Base-by-base conservation (phyloP, 2,888 invertebrate genomes). In the Drosophila nr. perissopoda region DNA sequence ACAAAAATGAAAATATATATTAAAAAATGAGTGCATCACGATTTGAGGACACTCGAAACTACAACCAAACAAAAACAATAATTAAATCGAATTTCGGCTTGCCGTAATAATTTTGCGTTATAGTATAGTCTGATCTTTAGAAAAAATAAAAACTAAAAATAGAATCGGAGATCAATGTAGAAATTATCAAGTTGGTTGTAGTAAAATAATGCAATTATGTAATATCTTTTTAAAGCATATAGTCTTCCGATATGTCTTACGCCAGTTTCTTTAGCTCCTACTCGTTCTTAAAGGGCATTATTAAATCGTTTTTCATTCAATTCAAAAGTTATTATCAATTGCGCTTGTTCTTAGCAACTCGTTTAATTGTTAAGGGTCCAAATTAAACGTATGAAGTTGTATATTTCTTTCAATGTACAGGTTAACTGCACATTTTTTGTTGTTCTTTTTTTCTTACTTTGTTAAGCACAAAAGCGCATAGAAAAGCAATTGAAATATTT, bases 341-440 rank as follows among this genome's bases (percentile, higher is more conserved):
- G 48, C n/a, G 33, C 25, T 62, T 34, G 21, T 34, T 46, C 40
- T 59, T 34, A 27, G 27, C 16, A 40, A 16, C 49, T 61, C 49
- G n/a, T 63, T 79, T 79, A 71, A 63, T 79, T 75, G 27, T 56
- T 68, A 78, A 79, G 76, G 65, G 59, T 65, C 62, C 62, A 76
- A 74, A 71, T 56, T 67, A 33, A 74, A 72, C 6, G 56, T 56
- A 27, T 38, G 6, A 18, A n/a, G 31, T 63, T 34, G 34, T n/a
- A 13, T 48, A 49, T 27, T 63, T 49, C 51, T 63, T 51, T 51
- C 21, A 21, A 21, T 21, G 21, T 21, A 21, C 21, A 21, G 21
- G 21, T 21, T 11, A 68, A 48, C 18, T 51, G 48, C 33, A 51
- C 27, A 10, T 27, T 27, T 13, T 11, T 16, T 53, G 54, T 63